A percentile compares a stretch with the other conserved stretches of the same genome.
These are phyloP conservation scores for Diceros bicornis DNA, from an alignment of 2,797 vertebrate species.

Conservation along the genomic window DNA sequence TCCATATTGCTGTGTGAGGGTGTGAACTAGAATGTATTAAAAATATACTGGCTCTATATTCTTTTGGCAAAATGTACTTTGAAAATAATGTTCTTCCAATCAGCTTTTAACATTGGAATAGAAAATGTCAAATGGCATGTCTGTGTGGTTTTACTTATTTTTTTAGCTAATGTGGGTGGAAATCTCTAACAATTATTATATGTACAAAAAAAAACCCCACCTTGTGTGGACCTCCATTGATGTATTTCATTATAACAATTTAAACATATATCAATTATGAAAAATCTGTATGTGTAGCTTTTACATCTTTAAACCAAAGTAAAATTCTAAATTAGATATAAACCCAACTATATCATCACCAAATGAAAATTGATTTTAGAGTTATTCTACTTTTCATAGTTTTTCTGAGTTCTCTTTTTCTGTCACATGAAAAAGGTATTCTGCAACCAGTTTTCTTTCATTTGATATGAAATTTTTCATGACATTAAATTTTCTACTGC, in stretches of 20 bases:
- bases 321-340: conserved; percentile 53
- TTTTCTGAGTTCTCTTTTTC: conserved; percentile 58
- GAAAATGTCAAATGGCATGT: conserved; percentile 63
- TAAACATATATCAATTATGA: conserved; percentile 37
- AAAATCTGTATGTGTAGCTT: conserved; percentile 1
- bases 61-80: conserved; percentile 75
- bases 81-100: conserved; percentile 67
- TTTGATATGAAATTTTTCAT: conserved; percentile 21
- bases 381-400: conserved; percentile 31
- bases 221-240: not conserved
- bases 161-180: conserved; percentile 31
- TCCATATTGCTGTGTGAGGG: conserved; percentile 66
- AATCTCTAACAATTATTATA: not conserved
- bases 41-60: conserved; percentile 71
- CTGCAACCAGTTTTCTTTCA: conserved; percentile 15
- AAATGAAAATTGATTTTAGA: conserved; percentile 35
- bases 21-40: conserved; percentile 74
- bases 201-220: not conserved
- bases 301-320: conserved; percentile 66
- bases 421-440: not conserved
- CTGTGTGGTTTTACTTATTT: not conserved
- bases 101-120: conserved; percentile 51
- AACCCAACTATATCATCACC: not conserved
- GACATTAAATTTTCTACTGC: not conserved
- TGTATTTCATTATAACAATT: conserved; percentile 46